These are phyloP conservation scores for Microplitis deprimator DNA, from an alignment of 2,888 invertebrate genomes.

Conservation along the genomic window DNA sequence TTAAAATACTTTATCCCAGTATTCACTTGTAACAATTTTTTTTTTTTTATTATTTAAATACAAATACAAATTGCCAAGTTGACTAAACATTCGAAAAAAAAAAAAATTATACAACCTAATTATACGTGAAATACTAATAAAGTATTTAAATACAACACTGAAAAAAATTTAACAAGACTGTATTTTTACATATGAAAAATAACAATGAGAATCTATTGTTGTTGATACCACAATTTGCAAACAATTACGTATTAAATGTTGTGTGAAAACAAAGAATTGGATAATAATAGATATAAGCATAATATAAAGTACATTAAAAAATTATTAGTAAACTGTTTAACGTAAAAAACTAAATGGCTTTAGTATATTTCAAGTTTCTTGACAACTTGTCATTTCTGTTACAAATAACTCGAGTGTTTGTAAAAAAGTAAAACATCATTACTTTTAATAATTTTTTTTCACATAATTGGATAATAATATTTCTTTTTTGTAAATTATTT, in stretches of 20 bases:
- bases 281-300: neutral
- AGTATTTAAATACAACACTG: neutral
- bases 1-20: no score
- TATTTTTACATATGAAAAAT: neutral
- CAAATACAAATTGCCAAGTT: no score
- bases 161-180: neutral
- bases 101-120: no score
- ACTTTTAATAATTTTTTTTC: neutral
- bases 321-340: conserved; percentile 43
- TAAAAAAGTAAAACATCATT: neutral
- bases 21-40: no score
- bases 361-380: conserved; percentile 38
- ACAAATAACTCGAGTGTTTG: neutral
- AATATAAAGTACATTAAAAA: neutral
- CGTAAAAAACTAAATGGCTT: conserved; percentile 60
- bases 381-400: neutral
- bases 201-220: conserved; percentile 33
- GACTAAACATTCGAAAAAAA: no score
- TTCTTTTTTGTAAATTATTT: neutral
- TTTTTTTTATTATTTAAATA: no score
- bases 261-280: conserved; percentile 9
- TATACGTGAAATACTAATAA: neutral
- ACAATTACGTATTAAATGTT: conserved; percentile 1
- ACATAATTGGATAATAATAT: neutral
- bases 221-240: conserved; percentile 38